These are phyloP conservation scores for Hermodice carunculata DNA, from an alignment of 2,888 invertebrate species.

Conservation along the genomic window DNA sequence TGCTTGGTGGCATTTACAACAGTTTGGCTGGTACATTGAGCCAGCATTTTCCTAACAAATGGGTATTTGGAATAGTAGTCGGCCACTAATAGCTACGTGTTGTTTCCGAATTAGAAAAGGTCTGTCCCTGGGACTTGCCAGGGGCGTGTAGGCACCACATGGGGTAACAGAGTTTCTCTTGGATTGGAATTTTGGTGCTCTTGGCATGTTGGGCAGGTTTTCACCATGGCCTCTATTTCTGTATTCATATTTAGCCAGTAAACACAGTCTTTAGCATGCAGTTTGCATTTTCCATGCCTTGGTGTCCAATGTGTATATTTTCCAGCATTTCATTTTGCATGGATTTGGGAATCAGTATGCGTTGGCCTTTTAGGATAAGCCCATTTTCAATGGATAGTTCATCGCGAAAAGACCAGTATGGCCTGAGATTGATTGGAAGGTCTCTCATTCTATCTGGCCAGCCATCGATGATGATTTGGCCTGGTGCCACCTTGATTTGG, in stretches of 20 bases:
- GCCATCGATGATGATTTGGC: constrained; percentile 15
- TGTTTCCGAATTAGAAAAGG: constrained; percentile 18
- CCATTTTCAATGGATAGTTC: constrained; percentile 27
- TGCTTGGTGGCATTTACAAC: neutral
- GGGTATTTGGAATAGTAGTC: constrained; percentile 9
- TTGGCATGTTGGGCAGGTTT: constrained; percentile 14
- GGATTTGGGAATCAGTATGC: constrained; percentile 18
- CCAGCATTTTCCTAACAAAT: neutral
- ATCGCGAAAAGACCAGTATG: constrained; percentile 29
- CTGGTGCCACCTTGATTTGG: constrained; percentile 14
- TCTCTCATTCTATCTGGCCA: too few species aligned
- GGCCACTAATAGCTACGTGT: neutral
- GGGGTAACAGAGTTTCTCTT: constrained; percentile 11
- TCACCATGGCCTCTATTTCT: constrained; percentile 19
- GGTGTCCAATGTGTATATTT: constrained; percentile 21
- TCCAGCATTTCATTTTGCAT: constrained; percentile 14
- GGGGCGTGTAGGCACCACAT: constrained; percentile 13
- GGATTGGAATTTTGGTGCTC: constrained; percentile 7
- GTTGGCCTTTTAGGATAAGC: constrained; percentile 28
- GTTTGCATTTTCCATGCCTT: constrained; percentile 25
- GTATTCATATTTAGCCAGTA: constrained; percentile 33
- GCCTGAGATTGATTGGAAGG: too few species aligned
- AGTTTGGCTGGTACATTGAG: neutral
- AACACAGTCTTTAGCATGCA: constrained; percentile 21
- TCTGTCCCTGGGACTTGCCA: constrained; percentile 29